These are phyloP conservation scores for Alfaro cultratus DNA, from an alignment of 2,797 vertebrate genomes.

Conservation along the genomic window DNA sequence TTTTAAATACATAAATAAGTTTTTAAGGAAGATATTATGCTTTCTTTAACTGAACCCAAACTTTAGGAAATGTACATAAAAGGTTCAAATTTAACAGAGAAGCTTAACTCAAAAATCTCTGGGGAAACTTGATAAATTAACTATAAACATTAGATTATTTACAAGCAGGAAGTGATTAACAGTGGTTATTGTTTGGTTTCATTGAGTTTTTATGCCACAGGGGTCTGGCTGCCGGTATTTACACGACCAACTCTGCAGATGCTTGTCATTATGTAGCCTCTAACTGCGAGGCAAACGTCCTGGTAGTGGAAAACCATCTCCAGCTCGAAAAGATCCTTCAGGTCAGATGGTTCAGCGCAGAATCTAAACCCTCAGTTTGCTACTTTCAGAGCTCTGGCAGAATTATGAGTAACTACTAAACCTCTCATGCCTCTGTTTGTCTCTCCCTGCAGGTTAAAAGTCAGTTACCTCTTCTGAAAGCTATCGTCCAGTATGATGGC, in stretches of 20 bases:
- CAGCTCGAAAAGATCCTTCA: slow-evolving; percentile 84
- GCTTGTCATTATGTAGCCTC: slow-evolving; percentile 82
- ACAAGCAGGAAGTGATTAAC: background rate
- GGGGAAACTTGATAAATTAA: background rate
- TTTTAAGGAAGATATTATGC: background rate
- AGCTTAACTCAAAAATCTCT: background rate
- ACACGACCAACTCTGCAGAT: slow-evolving; percentile 82
- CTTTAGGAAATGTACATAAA: background rate
- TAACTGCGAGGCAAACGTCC: slow-evolving; percentile 78
- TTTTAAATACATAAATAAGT: background rate
- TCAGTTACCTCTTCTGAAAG: slow-evolving; percentile 82
- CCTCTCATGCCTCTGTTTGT: slow-evolving; percentile 5
- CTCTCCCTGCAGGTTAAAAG: slow-evolving; percentile 76
- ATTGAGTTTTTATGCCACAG: slow-evolving; percentile 52
- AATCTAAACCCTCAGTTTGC: background rate
- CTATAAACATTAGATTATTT: background rate
- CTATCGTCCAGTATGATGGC: slow-evolving; percentile 84
- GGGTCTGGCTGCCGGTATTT: slow-evolving; percentile 82
- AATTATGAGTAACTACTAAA: background rate
- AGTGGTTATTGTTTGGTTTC: background rate
- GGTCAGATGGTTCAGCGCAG: slow-evolving; percentile 59
- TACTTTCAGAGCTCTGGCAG: background rate
- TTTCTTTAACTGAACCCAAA: background rate
- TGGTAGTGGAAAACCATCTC: slow-evolving; percentile 84
- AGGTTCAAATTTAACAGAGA: background rate